These are phyloP conservation scores for Melanotaenia maccullochi DNA, from an alignment of 2,797 vertebrate genomes.

Conservation along the genomic window DNA sequence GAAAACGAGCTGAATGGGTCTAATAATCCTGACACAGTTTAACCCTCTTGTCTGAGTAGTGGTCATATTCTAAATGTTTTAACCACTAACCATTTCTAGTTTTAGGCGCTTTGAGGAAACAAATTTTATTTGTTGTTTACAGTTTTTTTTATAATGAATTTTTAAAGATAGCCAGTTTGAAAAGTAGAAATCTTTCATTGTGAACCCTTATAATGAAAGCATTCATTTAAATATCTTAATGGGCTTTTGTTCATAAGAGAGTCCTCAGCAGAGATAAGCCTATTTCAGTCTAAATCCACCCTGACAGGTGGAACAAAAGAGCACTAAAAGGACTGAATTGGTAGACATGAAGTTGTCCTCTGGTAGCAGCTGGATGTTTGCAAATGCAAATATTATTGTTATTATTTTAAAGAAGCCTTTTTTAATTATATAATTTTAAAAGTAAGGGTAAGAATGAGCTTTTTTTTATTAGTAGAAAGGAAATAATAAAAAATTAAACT, in stretches of 20 bases:
- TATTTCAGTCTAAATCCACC: conserved; percentile 83
- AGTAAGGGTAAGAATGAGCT: not conserved
- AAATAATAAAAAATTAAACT: not conserved
- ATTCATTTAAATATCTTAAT: conserved; percentile 80
- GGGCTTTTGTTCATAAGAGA: conserved; percentile 81
- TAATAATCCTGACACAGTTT: conserved; percentile 46
- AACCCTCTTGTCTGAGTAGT: conserved; percentile 40
- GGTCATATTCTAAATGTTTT: conserved; percentile 7
- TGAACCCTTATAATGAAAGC: conserved; percentile 60
- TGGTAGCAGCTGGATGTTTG: conserved; percentile 38
- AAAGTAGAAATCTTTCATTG: conserved; percentile 50
- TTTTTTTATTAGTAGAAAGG: not conserved
- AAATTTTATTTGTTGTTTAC: not conserved
- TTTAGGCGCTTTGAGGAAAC: conserved; percentile 20
- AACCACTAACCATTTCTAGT: conserved; percentile 21
- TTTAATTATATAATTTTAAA: not conserved
- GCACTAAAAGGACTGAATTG: conserved; percentile 60
- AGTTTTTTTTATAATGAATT: conserved; percentile 20
- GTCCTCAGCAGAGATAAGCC: conserved; percentile 83
- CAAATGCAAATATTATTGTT: not conserved
- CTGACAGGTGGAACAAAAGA: conserved; percentile 86
- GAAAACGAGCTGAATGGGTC: conserved; percentile 57
- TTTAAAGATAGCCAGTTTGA: conserved; percentile 13
- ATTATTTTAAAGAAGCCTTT: not conserved
- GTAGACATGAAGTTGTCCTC: conserved; percentile 71